Base-by-base conservation (phyloP, 2,113 vertebrate genomes). In the Macheiramphus alcinus region DNA sequence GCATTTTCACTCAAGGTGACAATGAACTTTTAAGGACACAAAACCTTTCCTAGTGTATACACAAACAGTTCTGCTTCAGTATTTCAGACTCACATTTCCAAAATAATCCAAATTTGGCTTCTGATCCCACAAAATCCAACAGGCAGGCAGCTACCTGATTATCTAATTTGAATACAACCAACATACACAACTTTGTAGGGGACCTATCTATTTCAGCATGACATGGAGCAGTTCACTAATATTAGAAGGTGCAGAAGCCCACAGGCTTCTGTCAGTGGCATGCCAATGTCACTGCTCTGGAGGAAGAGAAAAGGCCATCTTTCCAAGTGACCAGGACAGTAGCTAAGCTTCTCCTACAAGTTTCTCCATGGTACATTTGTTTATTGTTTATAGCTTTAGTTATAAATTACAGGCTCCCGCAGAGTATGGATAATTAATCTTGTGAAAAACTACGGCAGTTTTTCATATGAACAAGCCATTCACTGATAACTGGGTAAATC, bases 371-470 rank as follows among this genome's bases (percentile, higher is more conserved):
- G 62, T 73, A 75, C 13, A 73, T 61, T 91, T 88, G 42, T 80
- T 91, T 94, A 87, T 47, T 94, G 48, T 94, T 96, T 93, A 95
- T 34, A 66, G 83, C 68, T 87, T 94, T 73, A 91, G 66, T 91
- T 79, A 72, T 42, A 86, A 96, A 82, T 91, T 94, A 85, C 74
- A 95, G 84, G 73, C 84, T 93, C 67, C 53, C 31, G 93, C 45
- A 36, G 88, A 96, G 76, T 94, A 95, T 61, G 94, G 80, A 86
- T 96, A 97, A 96, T 95, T 94, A 84, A 94, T 92, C 86, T 91
- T 40, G 40, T 76, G 74, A 84, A 95, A 93, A 96, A 93, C 85
- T 85, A 83, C 78, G 52, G 74, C 58, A 68, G 53, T 95, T 95
- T 91, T 93, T 73, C n/a, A 3, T 80, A 76, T 9, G 89, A 94